phyloP scores from a whole-genome alignment of 2,888 invertebrate genomes.

The Sphecodes monilicornis region DNA sequence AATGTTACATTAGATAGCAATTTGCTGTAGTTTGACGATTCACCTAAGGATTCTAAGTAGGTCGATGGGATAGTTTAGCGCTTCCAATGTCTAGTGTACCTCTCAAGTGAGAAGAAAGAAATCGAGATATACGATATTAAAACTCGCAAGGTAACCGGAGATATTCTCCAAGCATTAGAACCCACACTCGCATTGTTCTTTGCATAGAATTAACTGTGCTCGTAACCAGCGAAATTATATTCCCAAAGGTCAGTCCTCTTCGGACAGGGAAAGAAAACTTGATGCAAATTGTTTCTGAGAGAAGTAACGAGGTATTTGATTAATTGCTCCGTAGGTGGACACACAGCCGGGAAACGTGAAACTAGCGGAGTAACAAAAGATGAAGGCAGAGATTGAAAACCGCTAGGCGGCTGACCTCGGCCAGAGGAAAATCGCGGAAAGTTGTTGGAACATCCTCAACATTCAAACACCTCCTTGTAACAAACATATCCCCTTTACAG shows the following conservation, averaged over 20 bases:
- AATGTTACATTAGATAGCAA: too few species aligned
- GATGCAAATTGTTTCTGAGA: conserved; percentile 14
- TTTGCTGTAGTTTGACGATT: too few species aligned
- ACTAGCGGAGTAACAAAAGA: conserved; percentile 12
- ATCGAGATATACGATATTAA: background rate
- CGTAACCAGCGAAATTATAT: conserved; percentile 5
- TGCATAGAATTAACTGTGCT: background rate
- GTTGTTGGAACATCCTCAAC: background rate
- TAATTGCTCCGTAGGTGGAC: conserved; percentile 21
- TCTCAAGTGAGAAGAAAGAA: background rate
- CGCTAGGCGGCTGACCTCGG: background rate
- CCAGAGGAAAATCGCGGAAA: background rate
- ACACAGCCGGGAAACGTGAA: conserved; percentile 11
- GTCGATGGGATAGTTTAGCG: background rate
- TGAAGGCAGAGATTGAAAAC: background rate
- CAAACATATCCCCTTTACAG: background rate
- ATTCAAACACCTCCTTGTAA: background rate
- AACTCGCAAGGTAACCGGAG: background rate
- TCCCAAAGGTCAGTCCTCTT: background rate
- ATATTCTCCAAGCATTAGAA: background rate
- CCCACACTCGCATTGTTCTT: conserved; percentile 12
- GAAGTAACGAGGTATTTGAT: conserved; percentile 19
- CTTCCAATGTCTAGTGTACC: background rate
- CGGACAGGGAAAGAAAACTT: background rate
- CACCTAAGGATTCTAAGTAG: background rate